Evolutionary conservation across 2,888 invertebrate genomes (phyloP), one percentile per base, ranked within the genome.

Genomic region (Stratiomys singularior): DNA sequence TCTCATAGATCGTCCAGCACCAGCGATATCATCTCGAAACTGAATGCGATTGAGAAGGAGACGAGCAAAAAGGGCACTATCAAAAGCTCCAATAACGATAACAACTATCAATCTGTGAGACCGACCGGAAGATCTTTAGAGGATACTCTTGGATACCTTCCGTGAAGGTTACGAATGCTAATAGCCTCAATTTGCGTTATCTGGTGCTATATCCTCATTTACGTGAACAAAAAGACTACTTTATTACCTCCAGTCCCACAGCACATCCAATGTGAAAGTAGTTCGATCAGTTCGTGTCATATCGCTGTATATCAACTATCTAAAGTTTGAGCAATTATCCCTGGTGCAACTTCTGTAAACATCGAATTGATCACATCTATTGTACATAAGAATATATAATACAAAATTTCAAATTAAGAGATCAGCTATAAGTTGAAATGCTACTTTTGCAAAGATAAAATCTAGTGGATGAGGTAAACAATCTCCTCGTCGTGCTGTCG

Each of bases 61-160:
- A 76, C 47, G 25, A 56, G 25, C n/a, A 25, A 28, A 18, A 77
- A 77, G 23, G 60, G 69, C 21, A 69, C 77, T 1, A 66, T 67
- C 18, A 66, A 67, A 21, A 74, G 56, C 13, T 58, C 74, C 5
- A 27, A 15, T n/a, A 74, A 66, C 76, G 84, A 83, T 80, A 81
- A 83, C 60, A 85, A 84, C 80, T 87, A 88, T 80, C 87, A 88
- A 79, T 84, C 87, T 44, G 85, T 87, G 84, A 83, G 85, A 77
- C 84, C 86, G 78, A 84, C 87, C 81, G 85, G 86, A 84, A 85
- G 86, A 77, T 87, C 88, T 1, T 82, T 88, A n/a, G 88, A 88
- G 81, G 88, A 88, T 81, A 87, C 88, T 44, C 83, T 88, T 79
- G 88, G 88, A 47, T 88, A 88, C 84, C 85, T 88, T 83, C 88